These are phyloP conservation scores for Drosophila yakuba DNA, from an alignment of 1,140 invertebrate genomes.

Conservation along the genomic window DNA sequence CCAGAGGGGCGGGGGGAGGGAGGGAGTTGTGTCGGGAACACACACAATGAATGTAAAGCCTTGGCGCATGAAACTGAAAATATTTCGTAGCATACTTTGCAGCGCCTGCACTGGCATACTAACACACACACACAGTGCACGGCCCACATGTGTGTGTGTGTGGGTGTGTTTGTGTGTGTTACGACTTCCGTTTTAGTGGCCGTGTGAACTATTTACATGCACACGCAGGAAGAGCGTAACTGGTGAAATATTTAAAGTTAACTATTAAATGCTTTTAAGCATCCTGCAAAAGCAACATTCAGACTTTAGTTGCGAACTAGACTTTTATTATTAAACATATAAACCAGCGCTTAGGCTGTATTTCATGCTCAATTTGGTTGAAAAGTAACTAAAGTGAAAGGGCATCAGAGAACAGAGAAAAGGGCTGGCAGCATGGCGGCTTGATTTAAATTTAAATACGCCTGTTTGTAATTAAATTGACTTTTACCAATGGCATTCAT, in stretches of 20 bases:
- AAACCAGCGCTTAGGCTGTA: too few relatives aligned
- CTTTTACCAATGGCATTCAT: conserved; percentile 52
- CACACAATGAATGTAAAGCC: conserved; percentile 71
- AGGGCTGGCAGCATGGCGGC: conserved; percentile 8
- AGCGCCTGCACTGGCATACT: conserved; percentile 69
- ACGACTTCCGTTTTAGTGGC: conserved; percentile 72
- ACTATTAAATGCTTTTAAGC: conserved; percentile 2
- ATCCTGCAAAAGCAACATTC: too few relatives aligned
- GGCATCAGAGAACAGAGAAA: background rate
- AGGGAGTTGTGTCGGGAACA: conserved; percentile 51
- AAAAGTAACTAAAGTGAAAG: background rate
- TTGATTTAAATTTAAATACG: conserved; percentile 72
- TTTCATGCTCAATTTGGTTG: background rate
- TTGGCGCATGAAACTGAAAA: conserved; percentile 80
- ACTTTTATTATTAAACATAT: too few relatives aligned
- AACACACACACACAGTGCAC: conserved; percentile 45
- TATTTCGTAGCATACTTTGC: conserved; percentile 77
- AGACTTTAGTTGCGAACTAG: too few relatives aligned
- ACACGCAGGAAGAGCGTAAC: conserved; percentile 5
- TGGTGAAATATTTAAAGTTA: conserved; percentile 30
- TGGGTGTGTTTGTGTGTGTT: conserved; percentile 18
- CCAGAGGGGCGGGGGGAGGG: background rate
- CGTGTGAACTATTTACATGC: conserved; percentile 76
- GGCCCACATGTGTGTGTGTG: background rate
- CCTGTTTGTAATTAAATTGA: conserved; percentile 74